Evolutionary conservation across 2,113 vertebrate genomes (phyloP), one percentile per base, ranked within the genome.

Genomic region (Pitta sordida): DNA sequence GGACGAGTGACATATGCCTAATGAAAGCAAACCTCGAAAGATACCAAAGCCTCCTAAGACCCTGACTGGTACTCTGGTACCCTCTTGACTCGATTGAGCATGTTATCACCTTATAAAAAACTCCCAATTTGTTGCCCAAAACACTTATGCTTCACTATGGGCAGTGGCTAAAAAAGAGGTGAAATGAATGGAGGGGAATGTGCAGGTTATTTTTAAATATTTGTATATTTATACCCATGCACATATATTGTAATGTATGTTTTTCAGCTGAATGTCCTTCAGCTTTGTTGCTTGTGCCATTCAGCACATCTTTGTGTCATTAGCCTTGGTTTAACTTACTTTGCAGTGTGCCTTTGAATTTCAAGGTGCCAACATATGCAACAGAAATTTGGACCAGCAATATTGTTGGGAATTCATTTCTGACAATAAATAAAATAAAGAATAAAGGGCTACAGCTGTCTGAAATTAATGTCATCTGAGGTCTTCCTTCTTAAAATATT

Each of bases 401-500:
- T 29, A 5, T 37, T 18, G 14, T 8, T 76, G 34, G 26, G 63
- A 49, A 74, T 95, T 92, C 59, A 43, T 19, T 92, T 83, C 81
- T 77, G 74, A 80, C 36, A 82, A 60, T 48, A 53, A 7, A 49
- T 63, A 58, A 78, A 46, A 65, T 9, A 85, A 63, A 49, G 49
- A 58, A 62, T 46, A 49, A 83, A 91, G 52, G 34, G 13, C 30
- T 87, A 53, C 15, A 62, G 44, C 15, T 68, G 52, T 41, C 37
- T 75, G 75, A 90, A 93, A 74, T 76, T 32, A 89, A 86, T 76
- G 56, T 88, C 81, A 52, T 30, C 55, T 23, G 39, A 65, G 70
- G 55, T 58, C 48, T 87, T 41, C 26, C 76, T 85, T 84, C 75
- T 86, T 93, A 88, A 90, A 91, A 92, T 81, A 91, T 81, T 94